Percentiles rank a stretch among this genome's conserved stretches.
phyloP scores from a whole-genome alignment of 2,797 vertebrate species.

The Platalea minor region DNA sequence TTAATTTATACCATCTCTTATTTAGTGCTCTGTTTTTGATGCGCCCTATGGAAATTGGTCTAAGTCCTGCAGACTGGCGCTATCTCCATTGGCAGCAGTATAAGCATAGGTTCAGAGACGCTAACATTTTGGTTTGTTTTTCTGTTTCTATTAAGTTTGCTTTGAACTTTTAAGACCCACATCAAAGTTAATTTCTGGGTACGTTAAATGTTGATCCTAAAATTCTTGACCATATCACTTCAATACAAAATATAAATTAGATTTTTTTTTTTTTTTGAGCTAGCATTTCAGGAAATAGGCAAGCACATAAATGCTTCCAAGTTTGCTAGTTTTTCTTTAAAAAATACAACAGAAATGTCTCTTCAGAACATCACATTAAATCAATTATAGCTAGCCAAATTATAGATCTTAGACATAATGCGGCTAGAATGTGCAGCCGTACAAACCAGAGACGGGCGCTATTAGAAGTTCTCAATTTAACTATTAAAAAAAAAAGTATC shows the following conservation, averaged over 20 bases:
- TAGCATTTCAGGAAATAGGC: not conserved
- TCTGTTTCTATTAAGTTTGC: conserved; percentile 2
- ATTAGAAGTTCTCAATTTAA: not conserved
- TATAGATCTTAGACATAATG: not conserved
- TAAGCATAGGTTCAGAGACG: not conserved
- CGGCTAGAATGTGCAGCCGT: not conserved
- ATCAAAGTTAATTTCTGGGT: conserved; percentile 28
- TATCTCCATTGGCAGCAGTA: not conserved
- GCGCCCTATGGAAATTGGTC: not conserved
- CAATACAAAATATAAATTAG: not conserved
- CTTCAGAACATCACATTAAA: not conserved
- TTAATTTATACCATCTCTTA: not conserved
- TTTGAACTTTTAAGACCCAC: conserved; percentile 25
- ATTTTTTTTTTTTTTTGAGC: not conserved
- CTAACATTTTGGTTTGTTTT: not conserved
- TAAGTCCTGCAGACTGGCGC: not conserved
- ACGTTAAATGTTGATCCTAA: not conserved
- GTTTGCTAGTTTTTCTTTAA: not conserved
- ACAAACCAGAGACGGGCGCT: not conserved
- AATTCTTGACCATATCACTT: not conserved
- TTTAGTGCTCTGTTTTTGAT: not conserved
- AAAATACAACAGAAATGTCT: not conserved
- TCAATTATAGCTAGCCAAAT: not conserved
- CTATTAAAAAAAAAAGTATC: conserved; percentile 14
- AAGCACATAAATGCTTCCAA: not conserved